Conservation (phyloP, 2,113 vertebrate genomes). For the Hylia prasina region DNA sequence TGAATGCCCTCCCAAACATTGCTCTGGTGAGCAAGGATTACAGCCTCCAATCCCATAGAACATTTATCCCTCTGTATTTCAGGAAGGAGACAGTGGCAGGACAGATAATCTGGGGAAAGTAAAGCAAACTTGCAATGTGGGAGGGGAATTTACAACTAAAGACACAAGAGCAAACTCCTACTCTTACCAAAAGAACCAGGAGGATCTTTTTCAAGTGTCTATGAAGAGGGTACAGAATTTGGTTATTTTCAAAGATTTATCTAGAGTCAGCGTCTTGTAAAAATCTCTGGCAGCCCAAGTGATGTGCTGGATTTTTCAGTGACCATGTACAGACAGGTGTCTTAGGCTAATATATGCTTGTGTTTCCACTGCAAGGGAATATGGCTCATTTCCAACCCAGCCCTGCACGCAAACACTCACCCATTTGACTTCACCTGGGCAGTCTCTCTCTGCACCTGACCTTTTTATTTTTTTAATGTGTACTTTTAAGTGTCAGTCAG, state of each 20-base stretch:
- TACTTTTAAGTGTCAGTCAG: background rate
- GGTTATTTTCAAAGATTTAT: background rate
- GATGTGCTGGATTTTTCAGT: background rate
- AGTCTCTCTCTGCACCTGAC: background rate
- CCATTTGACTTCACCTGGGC: background rate
- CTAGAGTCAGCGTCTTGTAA: background rate
- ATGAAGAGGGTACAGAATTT: background rate
- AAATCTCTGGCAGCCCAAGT: background rate
- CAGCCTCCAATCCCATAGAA: background rate
- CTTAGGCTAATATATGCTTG: rapidly evolving
- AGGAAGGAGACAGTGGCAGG: background rate
- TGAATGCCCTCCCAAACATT: background rate
- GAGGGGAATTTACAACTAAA: slow-evolving; percentile 14
- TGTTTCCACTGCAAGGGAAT: background rate
- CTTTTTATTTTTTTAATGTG: background rate
- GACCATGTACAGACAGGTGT: background rate
- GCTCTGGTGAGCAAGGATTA: background rate
- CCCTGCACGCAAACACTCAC: background rate
- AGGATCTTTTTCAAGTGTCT: background rate
- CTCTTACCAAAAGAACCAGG: background rate
- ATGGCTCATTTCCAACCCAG: background rate
- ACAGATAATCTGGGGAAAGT: background rate
- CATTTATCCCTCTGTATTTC: background rate
- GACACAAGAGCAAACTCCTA: slow-evolving; percentile 9
- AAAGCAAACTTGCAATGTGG: background rate